phyloP scores from a whole-genome alignment of 2,113 vertebrate species.

The Psittacus erithacus region DNA sequence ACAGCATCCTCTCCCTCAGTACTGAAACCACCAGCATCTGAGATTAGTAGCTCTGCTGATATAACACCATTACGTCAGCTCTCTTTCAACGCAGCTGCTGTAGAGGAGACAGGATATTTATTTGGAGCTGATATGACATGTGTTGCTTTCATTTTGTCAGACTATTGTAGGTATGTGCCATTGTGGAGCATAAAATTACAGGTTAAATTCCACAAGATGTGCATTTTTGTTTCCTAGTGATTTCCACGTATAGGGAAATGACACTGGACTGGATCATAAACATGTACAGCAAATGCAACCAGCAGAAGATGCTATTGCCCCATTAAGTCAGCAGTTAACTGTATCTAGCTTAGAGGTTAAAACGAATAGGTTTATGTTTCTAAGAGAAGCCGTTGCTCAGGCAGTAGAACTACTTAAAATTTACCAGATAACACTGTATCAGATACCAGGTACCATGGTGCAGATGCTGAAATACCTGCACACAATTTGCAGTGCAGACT shows the following conservation, averaged over 20 bases:
- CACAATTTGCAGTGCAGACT: not conserved
- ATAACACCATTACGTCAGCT: slow-evolving; percentile 13
- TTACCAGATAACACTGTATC: not conserved
- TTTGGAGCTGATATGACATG: not conserved
- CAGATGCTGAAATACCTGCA: not conserved
- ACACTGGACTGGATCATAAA: not conserved
- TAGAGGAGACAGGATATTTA: slow-evolving; percentile 20
- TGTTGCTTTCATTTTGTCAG: not conserved
- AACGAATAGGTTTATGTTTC: not conserved
- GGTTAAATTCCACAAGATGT: not conserved
- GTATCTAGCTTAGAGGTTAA: not conserved
- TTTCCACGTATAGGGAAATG: not conserved
- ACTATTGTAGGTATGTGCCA: not conserved
- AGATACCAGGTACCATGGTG: not conserved
- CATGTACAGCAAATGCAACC: not conserved
- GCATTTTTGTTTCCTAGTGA: not conserved
- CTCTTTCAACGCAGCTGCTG: slow-evolving; percentile 2
- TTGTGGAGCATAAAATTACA: not conserved
- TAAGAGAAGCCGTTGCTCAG: not conserved
- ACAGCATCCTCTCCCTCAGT: not conserved
- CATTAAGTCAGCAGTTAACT: not conserved
- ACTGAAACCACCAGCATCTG: not conserved
- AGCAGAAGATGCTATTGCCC: not conserved
- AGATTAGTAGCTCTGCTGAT: slow-evolving; percentile 3
- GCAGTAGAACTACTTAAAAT: not conserved